A percentile compares a stretch with the other conserved stretches of the same genome.
Evolutionary conservation across 2,113 vertebrate genomes (phyloP).

Genomic region (Melanotaenia duboulayi): DNA sequence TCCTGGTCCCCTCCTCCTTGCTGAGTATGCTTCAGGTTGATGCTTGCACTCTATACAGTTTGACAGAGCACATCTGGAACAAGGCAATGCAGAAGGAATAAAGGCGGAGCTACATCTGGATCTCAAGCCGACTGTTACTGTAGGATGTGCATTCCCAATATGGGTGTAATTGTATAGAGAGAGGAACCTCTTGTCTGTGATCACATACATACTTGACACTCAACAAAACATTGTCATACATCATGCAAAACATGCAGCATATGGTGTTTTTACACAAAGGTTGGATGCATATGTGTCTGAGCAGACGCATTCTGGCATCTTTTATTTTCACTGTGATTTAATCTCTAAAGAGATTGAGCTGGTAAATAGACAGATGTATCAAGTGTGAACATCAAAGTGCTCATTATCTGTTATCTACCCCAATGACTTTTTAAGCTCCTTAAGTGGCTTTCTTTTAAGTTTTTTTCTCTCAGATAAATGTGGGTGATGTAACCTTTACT

Average conservation of each 20-base stretch:
- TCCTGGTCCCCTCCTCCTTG: constrained; percentile 29
- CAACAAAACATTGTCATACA: constrained; percentile 9
- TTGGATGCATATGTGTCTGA: neutral
- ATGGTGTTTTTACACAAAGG: neutral
- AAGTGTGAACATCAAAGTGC: constrained; percentile 45
- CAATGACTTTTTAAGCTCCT: constrained; percentile 29
- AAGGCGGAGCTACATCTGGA: constrained; percentile 49
- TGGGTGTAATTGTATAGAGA: constrained; percentile 44
- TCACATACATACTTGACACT: constrained; percentile 16
- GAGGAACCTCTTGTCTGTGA: constrained; percentile 24
- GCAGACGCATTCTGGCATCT: neutral
- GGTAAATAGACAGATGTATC: constrained; percentile 12
- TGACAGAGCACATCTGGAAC: constrained; percentile 69
- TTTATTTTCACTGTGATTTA: neutral
- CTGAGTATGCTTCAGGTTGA: constrained; percentile 27
- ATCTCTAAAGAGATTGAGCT: constrained; percentile 2
- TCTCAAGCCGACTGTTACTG: constrained; percentile 19
- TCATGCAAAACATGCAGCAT: neutral
- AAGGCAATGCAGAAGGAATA: constrained; percentile 40
- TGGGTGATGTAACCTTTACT: constrained; percentile 50
- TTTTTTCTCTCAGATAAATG: constrained; percentile 17
- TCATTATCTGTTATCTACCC: constrained; percentile 10
- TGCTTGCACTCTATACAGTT: constrained; percentile 26
- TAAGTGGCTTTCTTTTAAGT: constrained; percentile 34
- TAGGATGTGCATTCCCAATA: constrained; percentile 27